Evolutionary conservation across 1,140 invertebrate genomes (phyloP).

Genomic region (Atta cephalotes): DNA sequence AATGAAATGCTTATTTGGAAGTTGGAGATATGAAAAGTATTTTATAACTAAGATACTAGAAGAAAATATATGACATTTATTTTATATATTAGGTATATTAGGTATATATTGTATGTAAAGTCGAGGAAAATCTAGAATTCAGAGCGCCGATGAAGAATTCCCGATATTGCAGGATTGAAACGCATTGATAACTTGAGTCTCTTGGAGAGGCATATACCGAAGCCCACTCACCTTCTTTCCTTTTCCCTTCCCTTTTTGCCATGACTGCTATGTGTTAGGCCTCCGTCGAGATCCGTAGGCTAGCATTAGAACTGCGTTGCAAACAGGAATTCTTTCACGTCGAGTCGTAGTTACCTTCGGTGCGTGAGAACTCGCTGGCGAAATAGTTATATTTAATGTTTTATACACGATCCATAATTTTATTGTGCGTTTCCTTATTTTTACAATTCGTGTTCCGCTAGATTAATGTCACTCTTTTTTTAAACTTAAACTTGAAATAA

Average conservation of each 20-base stretch:
- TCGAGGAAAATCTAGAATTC: slow-evolving; percentile 58
- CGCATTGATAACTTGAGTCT: slow-evolving; percentile 56
- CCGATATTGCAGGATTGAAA: slow-evolving; percentile 50
- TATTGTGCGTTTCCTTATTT: slow-evolving; percentile 29
- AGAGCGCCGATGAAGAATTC: slow-evolving; percentile 57
- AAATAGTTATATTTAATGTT: slow-evolving; percentile 51
- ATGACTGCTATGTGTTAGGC: slow-evolving; percentile 50
- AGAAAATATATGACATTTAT: neutral
- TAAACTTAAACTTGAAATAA: neutral
- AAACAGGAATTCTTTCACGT: slow-evolving; percentile 60
- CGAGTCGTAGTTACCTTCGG: slow-evolving; percentile 36
- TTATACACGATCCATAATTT: slow-evolving; percentile 29
- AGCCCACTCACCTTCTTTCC: slow-evolving; percentile 72
- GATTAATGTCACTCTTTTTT: neutral
- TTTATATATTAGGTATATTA: neutral
- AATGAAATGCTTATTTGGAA: neutral
- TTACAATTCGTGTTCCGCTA: neutral
- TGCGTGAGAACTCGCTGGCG: slow-evolving; percentile 22
- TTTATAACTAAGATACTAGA: neutral
- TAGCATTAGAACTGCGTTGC: slow-evolving; percentile 47
- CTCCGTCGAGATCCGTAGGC: slow-evolving; percentile 58
- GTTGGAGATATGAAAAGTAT: neutral
- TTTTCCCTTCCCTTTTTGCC: slow-evolving; percentile 71
- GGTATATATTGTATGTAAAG: neutral
- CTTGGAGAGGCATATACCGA: slow-evolving; percentile 25